Base-by-base conservation (phyloP, 2,888 invertebrate species). In the Achlya flavicornis region DNA sequence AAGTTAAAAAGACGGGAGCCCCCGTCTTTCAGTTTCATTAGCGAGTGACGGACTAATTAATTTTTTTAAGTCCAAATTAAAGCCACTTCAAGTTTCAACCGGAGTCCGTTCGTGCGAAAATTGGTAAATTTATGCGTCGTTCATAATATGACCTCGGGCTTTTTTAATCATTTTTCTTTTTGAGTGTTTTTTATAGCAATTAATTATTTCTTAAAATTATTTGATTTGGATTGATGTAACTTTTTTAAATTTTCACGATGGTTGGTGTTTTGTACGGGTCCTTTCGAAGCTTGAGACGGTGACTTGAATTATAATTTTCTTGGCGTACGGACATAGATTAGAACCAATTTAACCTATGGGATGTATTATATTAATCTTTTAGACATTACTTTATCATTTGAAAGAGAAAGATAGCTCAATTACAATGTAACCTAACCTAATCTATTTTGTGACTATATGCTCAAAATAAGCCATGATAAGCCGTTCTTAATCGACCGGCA, bases 41-140 rank as follows among this genome's bases (percentile, higher is more conserved):
- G 80, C 81, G 85, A 80, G 84, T 81, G 80, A 83, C 83, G 77
- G 79, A 76, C 84, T 90, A 91, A 92, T 91, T 91, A 91, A 88
- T 88, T 91, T 91, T 90, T 89, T 91, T 85, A 73, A 80, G 76
- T 80, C 75, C 70, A 80, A 86, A 84, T 84, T 83, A 83, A 84
- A 81, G 75, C 77, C 75, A 78, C 74, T 77, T 74, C 81, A 53
- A 53, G 53, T 53, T 53, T 19, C 16, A 19, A 81, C 84, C 76
- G 78, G 81, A 79, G 83, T 77, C 80, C 81, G 82, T 82, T 85
- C 84, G 87, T 83, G 88, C 86, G 85, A 84, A 88, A 90, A 91
- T 90, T 89, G 81, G 74, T 71, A 81, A 89, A 90, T 90, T 91
- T 88, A 88, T 85, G 81, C 79, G 75, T 77, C 81, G 75, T 87